These are phyloP conservation scores for Tachysurus fulvidraco DNA, from an alignment of 2,113 vertebrate species.

Conservation along the genomic window DNA sequence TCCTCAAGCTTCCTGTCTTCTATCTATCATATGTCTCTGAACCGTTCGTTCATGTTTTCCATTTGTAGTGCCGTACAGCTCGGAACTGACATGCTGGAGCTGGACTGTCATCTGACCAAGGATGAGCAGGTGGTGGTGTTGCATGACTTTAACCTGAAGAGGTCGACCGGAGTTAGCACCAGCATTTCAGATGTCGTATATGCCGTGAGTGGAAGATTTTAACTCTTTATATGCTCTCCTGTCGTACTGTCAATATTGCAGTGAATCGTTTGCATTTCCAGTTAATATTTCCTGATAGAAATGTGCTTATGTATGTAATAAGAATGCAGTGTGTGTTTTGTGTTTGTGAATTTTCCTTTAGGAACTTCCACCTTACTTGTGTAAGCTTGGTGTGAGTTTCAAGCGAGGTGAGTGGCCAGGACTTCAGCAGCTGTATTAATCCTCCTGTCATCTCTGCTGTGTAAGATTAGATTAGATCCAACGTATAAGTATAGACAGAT, in stretches of 20 bases:
- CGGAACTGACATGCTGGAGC: conserved; percentile 96
- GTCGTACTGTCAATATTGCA: neutral
- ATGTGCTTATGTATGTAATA: neutral
- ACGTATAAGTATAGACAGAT: no score
- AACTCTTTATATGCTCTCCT: conserved; percentile 15
- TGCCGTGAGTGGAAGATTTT: conserved; percentile 76
- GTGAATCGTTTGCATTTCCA: neutral
- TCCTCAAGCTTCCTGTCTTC: neutral
- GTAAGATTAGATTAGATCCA: neutral
- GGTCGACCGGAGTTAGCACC: conserved; percentile 83
- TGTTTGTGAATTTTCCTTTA: conserved; percentile 57
- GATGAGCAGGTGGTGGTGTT: conserved; percentile 94
- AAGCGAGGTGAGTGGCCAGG: conserved; percentile 82
- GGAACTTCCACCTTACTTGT: conserved; percentile 92
- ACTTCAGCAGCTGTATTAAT: conserved; percentile 5
- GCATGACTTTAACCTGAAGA: conserved; percentile 87
- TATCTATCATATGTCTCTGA: neutral
- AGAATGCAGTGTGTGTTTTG: neutral
- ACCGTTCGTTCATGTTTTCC: neutral
- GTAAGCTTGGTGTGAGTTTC: conserved; percentile 89
- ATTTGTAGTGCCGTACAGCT: conserved; percentile 82
- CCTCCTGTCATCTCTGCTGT: neutral
- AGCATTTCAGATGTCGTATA: conserved; percentile 84
- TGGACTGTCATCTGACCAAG: conserved; percentile 96
- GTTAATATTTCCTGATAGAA: neutral